Percentiles rank a stretch among this genome's conserved stretches.
Conservation (phyloP, 2,113 vertebrate species). For the Xenus cinereus region DNA sequence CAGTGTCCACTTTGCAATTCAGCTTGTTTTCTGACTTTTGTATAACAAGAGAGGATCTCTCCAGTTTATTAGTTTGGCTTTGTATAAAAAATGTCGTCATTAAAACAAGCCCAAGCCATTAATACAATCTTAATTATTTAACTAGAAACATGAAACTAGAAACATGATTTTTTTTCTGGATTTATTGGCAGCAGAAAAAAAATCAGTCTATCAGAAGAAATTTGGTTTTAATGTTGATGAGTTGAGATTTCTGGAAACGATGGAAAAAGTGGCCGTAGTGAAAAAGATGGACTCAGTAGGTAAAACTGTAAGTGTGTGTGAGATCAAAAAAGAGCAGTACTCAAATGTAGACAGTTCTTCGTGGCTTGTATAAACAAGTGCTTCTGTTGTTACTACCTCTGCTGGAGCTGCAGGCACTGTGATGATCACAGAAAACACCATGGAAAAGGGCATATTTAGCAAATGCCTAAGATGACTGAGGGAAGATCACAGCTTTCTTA, state of each 20-base stretch:
- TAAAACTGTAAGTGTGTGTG: neutral
- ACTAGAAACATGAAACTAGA: neutral
- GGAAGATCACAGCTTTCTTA: constrained; percentile 46
- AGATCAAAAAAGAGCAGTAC: constrained; percentile 33
- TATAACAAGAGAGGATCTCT: neutral
- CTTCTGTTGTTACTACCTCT: constrained; percentile 46
- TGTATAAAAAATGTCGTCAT: neutral
- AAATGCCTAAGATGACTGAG: constrained; percentile 45
- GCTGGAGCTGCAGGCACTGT: constrained; percentile 44
- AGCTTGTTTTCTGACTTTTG: neutral
- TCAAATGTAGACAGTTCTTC: constrained; percentile 28
- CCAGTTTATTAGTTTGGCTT: constrained; percentile 8
- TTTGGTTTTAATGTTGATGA: neutral
- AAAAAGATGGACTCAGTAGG: neutral
- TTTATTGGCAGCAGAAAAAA: neutral
- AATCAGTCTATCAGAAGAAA: neutral
- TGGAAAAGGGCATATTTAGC: constrained; percentile 41
- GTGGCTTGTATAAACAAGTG: constrained; percentile 63
- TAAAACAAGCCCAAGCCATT: neutral
- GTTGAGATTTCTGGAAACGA: neutral
- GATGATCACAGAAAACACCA: constrained; percentile 41
- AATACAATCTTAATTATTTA: neutral
- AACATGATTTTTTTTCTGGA: neutral
- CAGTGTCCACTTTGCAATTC: neutral
- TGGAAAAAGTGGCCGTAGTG: neutral